Conservation (phyloP, 2,888 invertebrate species). For the Plusia festucae region DNA sequence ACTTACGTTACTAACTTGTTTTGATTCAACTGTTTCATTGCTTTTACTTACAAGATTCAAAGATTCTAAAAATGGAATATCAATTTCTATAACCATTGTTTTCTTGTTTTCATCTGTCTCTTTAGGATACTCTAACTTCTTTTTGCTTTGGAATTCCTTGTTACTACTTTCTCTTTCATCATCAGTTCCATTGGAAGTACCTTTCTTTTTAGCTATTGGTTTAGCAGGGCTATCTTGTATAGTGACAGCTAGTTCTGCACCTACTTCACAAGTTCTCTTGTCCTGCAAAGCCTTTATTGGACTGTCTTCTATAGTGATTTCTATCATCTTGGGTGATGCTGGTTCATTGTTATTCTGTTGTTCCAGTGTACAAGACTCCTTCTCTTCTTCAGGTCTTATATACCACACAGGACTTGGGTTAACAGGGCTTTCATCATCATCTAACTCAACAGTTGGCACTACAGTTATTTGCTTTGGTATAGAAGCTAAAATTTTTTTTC, state of each 20-base stretch:
- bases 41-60: constrained; percentile 2
- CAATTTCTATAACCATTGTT: constrained; percentile 71
- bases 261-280: constrained; percentile 67
- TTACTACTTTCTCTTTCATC: constrained; percentile 44
- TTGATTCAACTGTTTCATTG: constrained; percentile 12
- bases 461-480: constrained; percentile 39
- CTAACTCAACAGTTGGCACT: constrained; percentile 77
- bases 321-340: constrained; percentile 68
- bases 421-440: constrained; percentile 75
- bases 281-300: constrained; percentile 73
- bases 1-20: constrained; percentile 51
- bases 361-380: constrained; percentile 55
- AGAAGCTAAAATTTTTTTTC: neutral
- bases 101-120: constrained; percentile 37
- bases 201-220: constrained; percentile 49
- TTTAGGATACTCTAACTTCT: constrained; percentile 78
- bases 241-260: constrained; percentile 73
- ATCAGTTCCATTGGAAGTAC: constrained; percentile 60
- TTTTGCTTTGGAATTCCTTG: constrained; percentile 75
- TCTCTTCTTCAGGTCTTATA: constrained; percentile 79
- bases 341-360: constrained; percentile 80
- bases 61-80: constrained; percentile 36
- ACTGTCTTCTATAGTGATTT: constrained; percentile 85
- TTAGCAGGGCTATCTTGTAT: constrained; percentile 85
- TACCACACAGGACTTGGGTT: constrained; percentile 79